Evolutionary conservation across 2,113 vertebrate genomes (phyloP), one percentile per base, ranked within the genome.

Genomic region (Forbesichthys agassizii): DNA sequence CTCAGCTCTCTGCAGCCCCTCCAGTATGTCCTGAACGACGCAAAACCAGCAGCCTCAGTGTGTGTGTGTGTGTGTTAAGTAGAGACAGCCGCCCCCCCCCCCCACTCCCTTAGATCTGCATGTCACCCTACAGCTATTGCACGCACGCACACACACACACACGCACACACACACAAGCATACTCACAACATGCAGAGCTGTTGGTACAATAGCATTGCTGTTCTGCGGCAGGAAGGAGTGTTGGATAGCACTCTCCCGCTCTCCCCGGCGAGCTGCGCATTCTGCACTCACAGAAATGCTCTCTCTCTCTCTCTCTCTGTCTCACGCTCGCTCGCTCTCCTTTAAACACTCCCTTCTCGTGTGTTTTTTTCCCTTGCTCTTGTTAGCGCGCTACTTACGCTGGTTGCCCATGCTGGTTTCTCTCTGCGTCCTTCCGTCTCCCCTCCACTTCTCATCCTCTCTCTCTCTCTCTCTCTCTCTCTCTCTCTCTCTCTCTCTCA

Each of bases 1-100:
- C 88, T 99, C 98, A 48, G 93, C 94, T 56, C 95, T 93, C 65
- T 92, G 87, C 71, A 99, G 89, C 66, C 92, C 90, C 85, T 94
- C 94, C 81, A 96, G 67, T 36, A 91, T 92, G 53, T 96, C 94
- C 97, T 99, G 77, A 74, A 75, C 65, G 69, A 79, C 69, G 79
- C 13, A 77, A 83, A 56, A 82, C 77, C 86, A 14, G 84, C 69
- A 77, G 71, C 74, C 70, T 69, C 77, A 71, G 75, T 54, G 65
- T 51, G 8, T n/a, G 42, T 27, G 16, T 33, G n/a, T 33, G 57
- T 16, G 16, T 74, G 75, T 73, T 47, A 71, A 65, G 20, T 1
- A 64, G 65, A 81, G 66, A 82, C 73, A 66, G 79, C 64, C 71
- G 69, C 48, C 77, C 71, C 71, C 48, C 77, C 33, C 67, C 58